Evolutionary conservation across 2,113 vertebrate genomes (phyloP).

Genomic region (Chionodraco myersi): DNA sequence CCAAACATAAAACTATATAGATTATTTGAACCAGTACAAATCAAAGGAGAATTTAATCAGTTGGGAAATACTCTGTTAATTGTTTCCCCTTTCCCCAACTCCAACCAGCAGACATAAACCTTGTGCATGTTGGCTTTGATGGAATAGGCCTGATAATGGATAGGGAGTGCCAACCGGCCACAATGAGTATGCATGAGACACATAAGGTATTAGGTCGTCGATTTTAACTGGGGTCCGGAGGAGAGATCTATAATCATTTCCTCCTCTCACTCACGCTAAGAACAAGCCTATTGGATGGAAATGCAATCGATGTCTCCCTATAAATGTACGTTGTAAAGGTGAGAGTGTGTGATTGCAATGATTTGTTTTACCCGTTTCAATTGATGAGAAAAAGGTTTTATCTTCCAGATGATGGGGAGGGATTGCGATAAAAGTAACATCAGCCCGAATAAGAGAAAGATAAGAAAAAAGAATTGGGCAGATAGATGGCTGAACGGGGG

Average conservation of each 20-base stretch:
- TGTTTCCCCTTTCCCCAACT: constrained; percentile 19
- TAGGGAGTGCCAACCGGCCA: constrained; percentile 16
- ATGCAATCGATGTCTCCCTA: constrained; percentile 55
- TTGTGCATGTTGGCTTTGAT: constrained; percentile 41
- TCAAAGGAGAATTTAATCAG: constrained; percentile 35
- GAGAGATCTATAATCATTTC: constrained; percentile 64
- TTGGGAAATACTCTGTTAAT: constrained; percentile 51
- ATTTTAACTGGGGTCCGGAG: constrained; percentile 59
- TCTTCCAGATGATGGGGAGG: constrained; percentile 39
- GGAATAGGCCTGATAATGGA: constrained; percentile 53
- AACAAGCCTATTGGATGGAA: constrained; percentile 50
- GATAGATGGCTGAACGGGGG: constrained; percentile 23
- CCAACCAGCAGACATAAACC: constrained; percentile 21
- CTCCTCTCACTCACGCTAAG: constrained; percentile 54
- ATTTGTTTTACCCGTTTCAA: constrained; percentile 67
- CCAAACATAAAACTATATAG: constrained; percentile 38
- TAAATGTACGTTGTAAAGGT: constrained; percentile 69
- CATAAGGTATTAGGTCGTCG: constrained; percentile 41
- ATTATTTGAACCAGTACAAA: constrained; percentile 42
- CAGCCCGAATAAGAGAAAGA: constrained; percentile 18
- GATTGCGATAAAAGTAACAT: constrained; percentile 39
- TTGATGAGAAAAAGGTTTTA: constrained; percentile 66
- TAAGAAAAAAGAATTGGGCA: constrained; percentile 32
- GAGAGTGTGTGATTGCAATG: constrained; percentile 63
- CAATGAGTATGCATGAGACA: constrained; percentile 59